phyloP scores from a whole-genome alignment of 1,140 invertebrate genomes.

The Sesamia nonagrioides region DNA sequence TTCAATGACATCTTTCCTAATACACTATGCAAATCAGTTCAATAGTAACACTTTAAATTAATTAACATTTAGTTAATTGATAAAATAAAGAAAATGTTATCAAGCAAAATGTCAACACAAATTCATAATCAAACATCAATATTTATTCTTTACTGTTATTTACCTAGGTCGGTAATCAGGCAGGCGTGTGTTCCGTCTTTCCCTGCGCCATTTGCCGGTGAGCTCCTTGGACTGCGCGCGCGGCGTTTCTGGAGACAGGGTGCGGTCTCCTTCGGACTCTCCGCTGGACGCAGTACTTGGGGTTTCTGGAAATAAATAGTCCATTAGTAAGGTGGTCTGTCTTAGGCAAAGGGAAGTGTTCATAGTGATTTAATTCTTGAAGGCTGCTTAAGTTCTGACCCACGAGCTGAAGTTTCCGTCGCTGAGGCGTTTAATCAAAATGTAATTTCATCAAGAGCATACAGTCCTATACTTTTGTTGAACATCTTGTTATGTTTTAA shows the following conservation, averaged over 20 bases:
- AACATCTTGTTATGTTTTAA: too few species aligned
- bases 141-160: neutral
- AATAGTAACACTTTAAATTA: too few species aligned
- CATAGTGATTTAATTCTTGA: neutral
- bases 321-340: neutral
- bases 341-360: neutral
- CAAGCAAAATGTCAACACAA: too few species aligned
- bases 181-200: conserved; percentile 85
- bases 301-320: conserved; percentile 75
- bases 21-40: too few species aligned
- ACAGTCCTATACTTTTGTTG: too few species aligned
- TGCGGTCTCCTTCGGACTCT: conserved; percentile 82
- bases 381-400: neutral
- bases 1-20: too few species aligned
- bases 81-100: too few species aligned
- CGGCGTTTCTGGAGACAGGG: conserved; percentile 76
- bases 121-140: too few species aligned
- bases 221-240: conserved; percentile 88
- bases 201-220: conserved; percentile 90
- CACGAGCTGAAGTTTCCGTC: neutral
- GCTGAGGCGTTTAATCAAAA: neutral
- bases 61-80: too few species aligned
- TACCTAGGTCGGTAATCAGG: conserved; percentile 85
- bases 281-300: conserved; percentile 84
- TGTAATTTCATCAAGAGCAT: too few species aligned